Conservation (phyloP, 2,888 invertebrate species). For the Xanthia togata region DNA sequence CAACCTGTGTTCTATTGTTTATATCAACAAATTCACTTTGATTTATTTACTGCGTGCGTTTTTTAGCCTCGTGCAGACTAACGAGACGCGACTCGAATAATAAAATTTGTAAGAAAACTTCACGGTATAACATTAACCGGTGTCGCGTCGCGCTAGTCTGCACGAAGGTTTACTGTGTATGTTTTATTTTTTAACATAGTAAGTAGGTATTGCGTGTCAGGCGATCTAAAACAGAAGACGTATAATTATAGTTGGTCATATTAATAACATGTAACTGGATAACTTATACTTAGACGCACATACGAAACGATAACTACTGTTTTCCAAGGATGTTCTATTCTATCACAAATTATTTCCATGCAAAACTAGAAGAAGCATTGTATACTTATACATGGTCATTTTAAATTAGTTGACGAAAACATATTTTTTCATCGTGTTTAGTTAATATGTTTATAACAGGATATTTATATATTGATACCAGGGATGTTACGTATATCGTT, state of each 20-base stretch:
- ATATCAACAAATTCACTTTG: constrained; percentile 15
- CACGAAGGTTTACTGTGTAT: neutral
- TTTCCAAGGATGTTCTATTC: neutral
- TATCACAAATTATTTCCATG: neutral
- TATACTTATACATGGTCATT: neutral
- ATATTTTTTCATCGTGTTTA: too few relatives aligned
- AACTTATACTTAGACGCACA: neutral
- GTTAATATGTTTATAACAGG: too few relatives aligned
- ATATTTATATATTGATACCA: too few relatives aligned
- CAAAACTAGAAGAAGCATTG: neutral
- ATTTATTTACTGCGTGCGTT: constrained; percentile 27
- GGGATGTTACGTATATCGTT: too few relatives aligned
- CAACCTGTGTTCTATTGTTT: constrained; percentile 11
- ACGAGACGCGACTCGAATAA: too few relatives aligned
- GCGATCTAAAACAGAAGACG: constrained; percentile 1
- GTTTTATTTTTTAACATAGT: constrained; percentile 16
- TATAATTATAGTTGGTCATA: constrained; percentile 27
- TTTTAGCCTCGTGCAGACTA: too few relatives aligned
- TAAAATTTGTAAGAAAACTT: too few relatives aligned
- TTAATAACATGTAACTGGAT: constrained; percentile 6
- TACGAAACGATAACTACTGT: neutral
- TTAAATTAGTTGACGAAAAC: too few relatives aligned
- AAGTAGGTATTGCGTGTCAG: constrained; percentile 10
- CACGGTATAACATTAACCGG: too few relatives aligned
- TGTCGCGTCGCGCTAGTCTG: too few relatives aligned